phyloP scores from a whole-genome alignment of 2,888 invertebrate genomes.

The Cenopis cana region DNA sequence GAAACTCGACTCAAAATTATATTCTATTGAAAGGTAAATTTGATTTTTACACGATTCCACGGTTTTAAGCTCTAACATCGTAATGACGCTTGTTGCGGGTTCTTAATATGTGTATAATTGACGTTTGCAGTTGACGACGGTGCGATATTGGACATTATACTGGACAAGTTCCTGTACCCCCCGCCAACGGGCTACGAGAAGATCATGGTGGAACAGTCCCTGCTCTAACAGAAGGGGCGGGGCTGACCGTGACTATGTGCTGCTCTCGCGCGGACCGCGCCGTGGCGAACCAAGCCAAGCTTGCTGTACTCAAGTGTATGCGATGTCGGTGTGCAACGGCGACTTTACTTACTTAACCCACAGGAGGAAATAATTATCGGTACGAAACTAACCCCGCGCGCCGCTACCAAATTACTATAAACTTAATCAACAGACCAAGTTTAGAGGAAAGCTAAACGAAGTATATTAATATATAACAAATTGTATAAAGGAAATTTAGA shows the following conservation, averaged over 20 bases:
- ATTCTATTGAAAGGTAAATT: too few relatives aligned
- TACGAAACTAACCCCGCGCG: neutral
- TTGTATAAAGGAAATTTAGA: neutral
- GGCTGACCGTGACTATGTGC: constrained; percentile 47
- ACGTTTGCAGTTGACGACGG: constrained; percentile 95
- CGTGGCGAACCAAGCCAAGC: constrained; percentile 2
- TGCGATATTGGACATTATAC: constrained; percentile 97
- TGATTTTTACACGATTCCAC: too few relatives aligned
- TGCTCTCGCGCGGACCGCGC: constrained; percentile 47
- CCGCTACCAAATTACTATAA: neutral
- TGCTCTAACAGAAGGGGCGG: constrained; percentile 88
- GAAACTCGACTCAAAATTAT: too few relatives aligned
- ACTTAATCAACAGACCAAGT: neutral
- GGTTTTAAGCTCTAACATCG: too few relatives aligned
- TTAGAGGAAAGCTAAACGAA: constrained; percentile 2
- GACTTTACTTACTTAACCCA: constrained; percentile 4
- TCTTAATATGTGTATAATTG: neutral
- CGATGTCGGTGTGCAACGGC: neutral
- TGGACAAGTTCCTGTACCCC: constrained; percentile 94
- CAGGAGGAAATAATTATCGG: neutral
- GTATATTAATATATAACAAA: neutral
- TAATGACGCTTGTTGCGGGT: neutral
- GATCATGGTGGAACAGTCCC: constrained; percentile 98
- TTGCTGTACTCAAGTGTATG: neutral
- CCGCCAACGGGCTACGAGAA: constrained; percentile 96